Percentiles rank a stretch among this genome's conserved stretches.
Evolutionary conservation across 2,888 invertebrate genomes (phyloP).

Genomic region (Caenorhabditis sinica): DNA sequence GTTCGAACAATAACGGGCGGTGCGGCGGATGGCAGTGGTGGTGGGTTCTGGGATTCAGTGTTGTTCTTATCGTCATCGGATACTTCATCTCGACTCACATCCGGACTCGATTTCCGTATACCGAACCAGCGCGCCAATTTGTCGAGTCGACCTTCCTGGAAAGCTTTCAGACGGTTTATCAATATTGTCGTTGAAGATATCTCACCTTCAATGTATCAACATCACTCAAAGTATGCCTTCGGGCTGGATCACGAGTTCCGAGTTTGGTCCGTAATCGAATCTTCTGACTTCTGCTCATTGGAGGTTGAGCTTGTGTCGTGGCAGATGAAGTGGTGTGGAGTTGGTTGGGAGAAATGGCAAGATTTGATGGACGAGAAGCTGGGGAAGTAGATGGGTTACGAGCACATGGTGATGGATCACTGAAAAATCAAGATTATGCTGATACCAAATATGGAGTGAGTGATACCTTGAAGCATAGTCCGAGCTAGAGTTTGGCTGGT

Average conservation of each 20-base stretch:
- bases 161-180: slow-evolving; percentile 16
- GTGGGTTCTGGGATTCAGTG: neutral
- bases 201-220: slow-evolving; percentile 74
- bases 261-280: slow-evolving; percentile 74
- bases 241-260: slow-evolving; percentile 67
- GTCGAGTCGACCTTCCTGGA: slow-evolving; percentile 71
- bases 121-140: slow-evolving; percentile 75
- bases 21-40: slow-evolving; percentile 18
- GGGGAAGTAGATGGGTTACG: slow-evolving; percentile 69
- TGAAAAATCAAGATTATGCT: slow-evolving; percentile 32
- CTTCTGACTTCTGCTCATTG: slow-evolving; percentile 73
- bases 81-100: slow-evolving; percentile 69
- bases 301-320: slow-evolving; percentile 30
- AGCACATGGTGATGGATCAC: slow-evolving; percentile 74
- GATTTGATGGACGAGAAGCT: slow-evolving; percentile 59
- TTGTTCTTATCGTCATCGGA: slow-evolving; percentile 33
- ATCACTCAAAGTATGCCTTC: slow-evolving; percentile 79
- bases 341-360: slow-evolving; percentile 32
- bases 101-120: slow-evolving; percentile 70
- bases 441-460: neutral
- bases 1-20: slow-evolving; percentile 74
- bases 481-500: slow-evolving; percentile 68
- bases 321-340: slow-evolving; percentile 22
- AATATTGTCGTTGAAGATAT: too few relatives aligned
- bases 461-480: slow-evolving; percentile 74